These are phyloP conservation scores for Homarus gammarus DNA, from an alignment of 2,888 invertebrate genomes.

Conservation along the genomic window DNA sequence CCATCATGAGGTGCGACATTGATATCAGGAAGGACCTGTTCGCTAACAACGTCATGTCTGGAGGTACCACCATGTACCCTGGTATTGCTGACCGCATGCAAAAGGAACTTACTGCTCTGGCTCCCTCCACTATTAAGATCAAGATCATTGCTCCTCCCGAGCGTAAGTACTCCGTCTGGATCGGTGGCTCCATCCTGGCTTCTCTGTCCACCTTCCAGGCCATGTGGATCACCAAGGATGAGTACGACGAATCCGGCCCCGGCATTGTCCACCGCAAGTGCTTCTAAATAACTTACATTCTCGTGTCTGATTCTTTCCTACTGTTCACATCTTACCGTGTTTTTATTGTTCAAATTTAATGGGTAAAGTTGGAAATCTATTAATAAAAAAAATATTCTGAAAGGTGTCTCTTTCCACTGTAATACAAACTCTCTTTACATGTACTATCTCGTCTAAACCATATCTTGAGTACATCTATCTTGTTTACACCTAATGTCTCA, in stretches of 20 bases:
- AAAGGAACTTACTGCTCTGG: conserved; percentile 95
- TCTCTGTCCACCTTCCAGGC: conserved; percentile 94
- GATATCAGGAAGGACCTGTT: conserved; percentile 76
- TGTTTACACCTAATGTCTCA: no score
- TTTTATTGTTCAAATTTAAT: no score
- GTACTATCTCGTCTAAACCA: no score
- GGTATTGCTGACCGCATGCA: conserved; percentile 99
- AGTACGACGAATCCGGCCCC: conserved; percentile 91
- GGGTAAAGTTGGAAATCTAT: no score
- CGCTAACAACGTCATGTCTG: conserved; percentile 78
- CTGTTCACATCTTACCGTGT: no score
- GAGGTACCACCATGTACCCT: conserved; percentile 97
- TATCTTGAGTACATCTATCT: no score
- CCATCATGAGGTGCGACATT: conserved; percentile 75
- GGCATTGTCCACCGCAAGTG: conserved; percentile 81
- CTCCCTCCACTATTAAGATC: conserved; percentile 92
- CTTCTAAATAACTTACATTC: no score
- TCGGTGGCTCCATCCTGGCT: conserved; percentile 93
- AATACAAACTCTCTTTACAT: no score
- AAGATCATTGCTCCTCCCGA: conserved; percentile 93
- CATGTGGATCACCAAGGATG: conserved; percentile 95
- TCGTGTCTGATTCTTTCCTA: no score
- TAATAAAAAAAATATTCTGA: no score
- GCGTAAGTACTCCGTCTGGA: conserved; percentile 94
- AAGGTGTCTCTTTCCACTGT: no score